These are phyloP conservation scores for Echinops telfairi DNA, from an alignment of 2,113 vertebrate species.

Conservation along the genomic window DNA sequence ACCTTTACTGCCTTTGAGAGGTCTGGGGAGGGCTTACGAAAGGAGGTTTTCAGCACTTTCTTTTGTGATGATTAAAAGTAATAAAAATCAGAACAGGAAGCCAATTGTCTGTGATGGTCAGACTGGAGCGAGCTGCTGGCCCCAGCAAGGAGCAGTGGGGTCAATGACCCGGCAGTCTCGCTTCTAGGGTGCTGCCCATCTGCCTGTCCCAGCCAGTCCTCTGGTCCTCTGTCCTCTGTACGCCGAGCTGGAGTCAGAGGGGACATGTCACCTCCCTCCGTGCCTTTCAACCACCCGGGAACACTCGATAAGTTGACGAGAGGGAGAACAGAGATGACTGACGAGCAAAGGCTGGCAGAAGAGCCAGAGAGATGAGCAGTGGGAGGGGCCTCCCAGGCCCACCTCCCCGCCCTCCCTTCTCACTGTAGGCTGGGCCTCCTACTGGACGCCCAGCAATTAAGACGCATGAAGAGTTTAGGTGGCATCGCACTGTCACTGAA, in stretches of 20 bases:
- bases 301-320: neutral
- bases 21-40: neutral
- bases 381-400: neutral
- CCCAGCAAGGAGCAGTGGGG: neutral
- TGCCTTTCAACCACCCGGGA: neutral
- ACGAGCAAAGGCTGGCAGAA: neutral
- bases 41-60: slow-evolving; percentile 27
- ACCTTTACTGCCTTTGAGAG: neutral
- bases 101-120: neutral
- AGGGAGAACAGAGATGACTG: neutral
- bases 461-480: neutral
- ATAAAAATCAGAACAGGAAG: neutral
- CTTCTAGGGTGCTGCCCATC: neutral
- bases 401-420: neutral
- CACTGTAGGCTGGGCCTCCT: neutral
- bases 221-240: neutral
- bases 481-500: neutral
- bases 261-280: neutral
- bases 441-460: neutral
- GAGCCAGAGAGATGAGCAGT: neutral
- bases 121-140: no score
- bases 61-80: neutral
- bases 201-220: neutral
- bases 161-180: neutral
- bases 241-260: neutral